These are phyloP conservation scores for Drosophila micromelanica DNA, from an alignment of 1,140 invertebrate species.

Conservation along the genomic window DNA sequence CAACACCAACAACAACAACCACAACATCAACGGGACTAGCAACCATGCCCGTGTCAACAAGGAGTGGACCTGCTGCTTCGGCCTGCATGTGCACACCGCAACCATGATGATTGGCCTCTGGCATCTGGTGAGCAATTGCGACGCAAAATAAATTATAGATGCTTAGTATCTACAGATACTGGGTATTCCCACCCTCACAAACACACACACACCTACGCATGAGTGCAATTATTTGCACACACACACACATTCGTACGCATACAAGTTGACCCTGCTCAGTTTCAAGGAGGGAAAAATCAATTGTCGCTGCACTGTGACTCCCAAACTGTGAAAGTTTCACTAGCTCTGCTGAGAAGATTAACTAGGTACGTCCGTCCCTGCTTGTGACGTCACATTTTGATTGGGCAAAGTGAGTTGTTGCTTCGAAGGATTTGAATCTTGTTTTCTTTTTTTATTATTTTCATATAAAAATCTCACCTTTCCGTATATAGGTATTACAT, in stretches of 20 bases:
- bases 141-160: constrained; percentile 23
- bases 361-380: neutral
- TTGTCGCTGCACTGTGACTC: constrained; percentile 39
- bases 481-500: too few relatives aligned
- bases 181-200: neutral
- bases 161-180: neutral
- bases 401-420: neutral
- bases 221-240: constrained; percentile 36
- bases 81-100: constrained; percentile 92
- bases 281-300: constrained; percentile 79
- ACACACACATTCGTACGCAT: constrained; percentile 28
- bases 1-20: constrained; percentile 50
- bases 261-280: constrained; percentile 69
- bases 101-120: constrained; percentile 92
- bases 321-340: constrained; percentile 47
- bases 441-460: neutral
- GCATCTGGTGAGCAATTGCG: constrained; percentile 89
- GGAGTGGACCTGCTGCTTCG: constrained; percentile 92
- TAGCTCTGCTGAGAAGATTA: neutral
- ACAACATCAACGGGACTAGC: constrained; percentile 24
- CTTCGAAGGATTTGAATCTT: neutral
- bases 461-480: too few relatives aligned
- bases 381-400: constrained; percentile 5
- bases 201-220: constrained; percentile 35
- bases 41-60: constrained; percentile 84